Conservation (phyloP, 2,888 invertebrate genomes). For the Elegia similella region DNA sequence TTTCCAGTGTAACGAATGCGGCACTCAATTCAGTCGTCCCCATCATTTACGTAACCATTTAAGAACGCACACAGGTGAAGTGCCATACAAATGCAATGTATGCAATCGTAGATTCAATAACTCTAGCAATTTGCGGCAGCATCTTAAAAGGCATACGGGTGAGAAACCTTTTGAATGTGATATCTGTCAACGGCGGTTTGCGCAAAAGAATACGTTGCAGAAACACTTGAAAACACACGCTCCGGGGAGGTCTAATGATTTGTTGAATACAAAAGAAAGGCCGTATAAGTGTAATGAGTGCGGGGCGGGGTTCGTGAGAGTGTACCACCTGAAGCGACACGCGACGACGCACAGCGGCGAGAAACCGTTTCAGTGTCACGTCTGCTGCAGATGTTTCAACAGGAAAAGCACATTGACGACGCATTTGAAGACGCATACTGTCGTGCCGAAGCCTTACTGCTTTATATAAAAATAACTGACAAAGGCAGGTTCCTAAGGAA, state of each 20-base stretch:
- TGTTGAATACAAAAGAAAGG: constrained; percentile 1
- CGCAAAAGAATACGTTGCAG: constrained; percentile 4
- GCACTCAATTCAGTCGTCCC: background rate
- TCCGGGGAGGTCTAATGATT: background rate
- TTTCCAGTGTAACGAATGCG: constrained; percentile 4
- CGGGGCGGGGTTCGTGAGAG: background rate
- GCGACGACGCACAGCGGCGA: constrained; percentile 3
- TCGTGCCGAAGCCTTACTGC: constrained; percentile 1
- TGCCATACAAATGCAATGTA: constrained; percentile 3
- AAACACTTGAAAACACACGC: constrained; percentile 3
- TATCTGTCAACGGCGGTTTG: constrained; percentile 2
- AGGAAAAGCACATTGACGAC: constrained; percentile 3
- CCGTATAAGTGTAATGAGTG: constrained; percentile 8
- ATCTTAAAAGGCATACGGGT: constrained; percentile 1
- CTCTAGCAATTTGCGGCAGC: constrained; percentile 3
- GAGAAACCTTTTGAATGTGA: constrained; percentile 12
- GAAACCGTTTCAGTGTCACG: constrained; percentile 6
- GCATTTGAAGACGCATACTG: constrained; percentile 6
- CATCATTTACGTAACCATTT: constrained; percentile 7
- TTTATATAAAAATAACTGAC: background rate
- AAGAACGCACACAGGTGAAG: background rate
- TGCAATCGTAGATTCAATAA: constrained; percentile 5
- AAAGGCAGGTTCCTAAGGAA: background rate
- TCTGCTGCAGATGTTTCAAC: constrained; percentile 5
- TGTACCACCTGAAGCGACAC: constrained; percentile 6